phyloP scores from a whole-genome alignment of 2,888 invertebrate genomes.

The Boloria euphrosyne region DNA sequence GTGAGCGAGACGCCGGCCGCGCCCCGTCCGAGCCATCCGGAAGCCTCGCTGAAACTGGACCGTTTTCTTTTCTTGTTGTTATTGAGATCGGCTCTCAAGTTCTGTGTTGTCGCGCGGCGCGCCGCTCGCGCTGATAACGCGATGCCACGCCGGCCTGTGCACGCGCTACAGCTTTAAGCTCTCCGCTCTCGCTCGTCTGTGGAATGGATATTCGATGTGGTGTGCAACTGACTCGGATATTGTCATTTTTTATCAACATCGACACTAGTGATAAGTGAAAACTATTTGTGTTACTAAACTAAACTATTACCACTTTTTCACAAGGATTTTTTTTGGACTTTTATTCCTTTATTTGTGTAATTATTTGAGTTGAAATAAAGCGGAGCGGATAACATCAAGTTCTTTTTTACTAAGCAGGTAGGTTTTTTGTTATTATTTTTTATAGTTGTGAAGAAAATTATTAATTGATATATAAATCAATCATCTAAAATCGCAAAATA shows the following conservation, averaged over 20 bases:
- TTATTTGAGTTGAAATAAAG: conserved; percentile 45
- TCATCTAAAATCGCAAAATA: background rate
- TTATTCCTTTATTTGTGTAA: conserved; percentile 27
- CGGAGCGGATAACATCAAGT: conserved; percentile 46
- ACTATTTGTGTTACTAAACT: conserved; percentile 49
- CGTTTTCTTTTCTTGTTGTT: conserved; percentile 83
- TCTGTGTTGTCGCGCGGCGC: conserved; percentile 81
- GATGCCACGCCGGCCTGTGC: conserved; percentile 77
- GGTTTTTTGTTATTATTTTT: conserved; percentile 36
- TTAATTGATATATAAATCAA: conserved; percentile 16
- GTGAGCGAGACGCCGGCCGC: conserved; percentile 65
- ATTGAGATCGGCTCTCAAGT: conserved; percentile 81
- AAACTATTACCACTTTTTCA: conserved; percentile 46
- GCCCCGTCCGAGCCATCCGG: conserved; percentile 79
- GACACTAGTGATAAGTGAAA: conserved; percentile 59
- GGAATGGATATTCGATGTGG: conserved; percentile 74
- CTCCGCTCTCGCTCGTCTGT: conserved; percentile 51
- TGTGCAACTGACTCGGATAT: conserved; percentile 54
- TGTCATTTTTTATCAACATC: conserved; percentile 55
- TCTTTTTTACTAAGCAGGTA: conserved; percentile 52
- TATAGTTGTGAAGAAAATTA: conserved; percentile 21
- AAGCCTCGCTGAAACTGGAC: conserved; percentile 82
- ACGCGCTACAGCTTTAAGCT: conserved; percentile 76
- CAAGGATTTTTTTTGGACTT: conserved; percentile 41
- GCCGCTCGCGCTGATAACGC: conserved; percentile 80